phyloP scores from a whole-genome alignment of 2,113 vertebrate genomes.

The Cryptoleucopteryx plumbea region DNA sequence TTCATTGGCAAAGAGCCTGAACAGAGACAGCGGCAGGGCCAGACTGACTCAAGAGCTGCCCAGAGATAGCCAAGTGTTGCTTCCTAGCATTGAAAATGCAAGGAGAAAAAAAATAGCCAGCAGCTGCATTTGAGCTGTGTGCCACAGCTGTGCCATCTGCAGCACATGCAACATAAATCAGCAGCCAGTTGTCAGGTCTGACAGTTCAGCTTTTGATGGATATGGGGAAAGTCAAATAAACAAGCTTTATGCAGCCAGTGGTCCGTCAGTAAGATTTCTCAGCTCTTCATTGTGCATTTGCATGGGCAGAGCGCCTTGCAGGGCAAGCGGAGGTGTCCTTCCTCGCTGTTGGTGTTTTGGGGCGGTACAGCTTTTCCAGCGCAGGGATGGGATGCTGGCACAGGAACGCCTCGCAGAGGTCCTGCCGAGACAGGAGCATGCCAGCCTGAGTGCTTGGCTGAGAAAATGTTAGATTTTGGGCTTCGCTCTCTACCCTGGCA shows the following conservation, averaged over 20 bases:
- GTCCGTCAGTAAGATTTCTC: background rate
- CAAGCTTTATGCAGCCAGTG: rapidly evolving
- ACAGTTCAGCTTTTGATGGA: background rate
- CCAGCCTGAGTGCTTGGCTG: background rate
- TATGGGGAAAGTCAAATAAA: background rate
- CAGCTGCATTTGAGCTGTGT: background rate
- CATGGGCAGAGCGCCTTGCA: background rate
- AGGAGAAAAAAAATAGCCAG: background rate
- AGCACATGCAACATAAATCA: background rate
- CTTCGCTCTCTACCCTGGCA: background rate
- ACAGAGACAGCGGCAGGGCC: background rate
- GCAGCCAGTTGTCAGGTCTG: background rate
- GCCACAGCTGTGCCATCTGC: slow-evolving; percentile 17
- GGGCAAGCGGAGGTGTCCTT: background rate
- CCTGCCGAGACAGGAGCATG: rapidly evolving
- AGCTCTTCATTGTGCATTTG: background rate
- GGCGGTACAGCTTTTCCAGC: rapidly evolving
- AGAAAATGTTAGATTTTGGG: background rate
- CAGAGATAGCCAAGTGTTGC: background rate
- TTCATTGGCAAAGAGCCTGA: background rate
- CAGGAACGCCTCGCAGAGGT: rapidly evolving
- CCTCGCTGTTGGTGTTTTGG: background rate
- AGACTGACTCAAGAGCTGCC: background rate
- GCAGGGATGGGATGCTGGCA: rapidly evolving
- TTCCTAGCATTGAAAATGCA: background rate